Conservation (phyloP, 2,113 vertebrate genomes). For the Spilogale gracilis region DNA sequence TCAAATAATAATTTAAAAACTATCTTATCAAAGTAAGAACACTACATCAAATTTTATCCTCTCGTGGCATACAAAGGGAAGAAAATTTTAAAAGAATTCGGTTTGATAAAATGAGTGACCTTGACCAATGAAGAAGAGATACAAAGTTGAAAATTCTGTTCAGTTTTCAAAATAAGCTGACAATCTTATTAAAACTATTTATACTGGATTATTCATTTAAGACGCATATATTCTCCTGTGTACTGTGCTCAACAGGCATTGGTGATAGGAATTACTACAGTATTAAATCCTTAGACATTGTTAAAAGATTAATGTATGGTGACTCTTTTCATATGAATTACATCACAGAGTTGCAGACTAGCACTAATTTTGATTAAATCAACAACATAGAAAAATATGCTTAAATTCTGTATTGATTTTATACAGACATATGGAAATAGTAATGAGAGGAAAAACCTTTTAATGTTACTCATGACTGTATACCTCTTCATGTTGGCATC, state of each 20-base stretch:
- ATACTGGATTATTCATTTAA: constrained; percentile 11
- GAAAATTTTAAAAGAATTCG: not conserved
- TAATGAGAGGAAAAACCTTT: not conserved
- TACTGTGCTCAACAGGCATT: not conserved
- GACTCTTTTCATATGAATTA: not conserved
- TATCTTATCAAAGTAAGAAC: not conserved
- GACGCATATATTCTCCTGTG: not conserved
- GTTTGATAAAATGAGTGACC: constrained; percentile 29
- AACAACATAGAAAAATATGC: not conserved
- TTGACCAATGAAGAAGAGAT: constrained; percentile 16
- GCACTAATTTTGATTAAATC: constrained; percentile 1
- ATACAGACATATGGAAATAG: not conserved
- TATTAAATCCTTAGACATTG: not conserved
- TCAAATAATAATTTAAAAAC: constrained; percentile 17
- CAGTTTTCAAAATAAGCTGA: not conserved
- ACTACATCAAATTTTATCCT: constrained; percentile 17
- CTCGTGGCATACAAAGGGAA: not conserved
- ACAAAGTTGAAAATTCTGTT: not conserved
- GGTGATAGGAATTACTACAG: not conserved
- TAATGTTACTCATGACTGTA: not conserved
- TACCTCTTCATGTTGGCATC: not conserved
- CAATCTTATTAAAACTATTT: not conserved
- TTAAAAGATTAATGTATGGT: constrained; percentile 16
- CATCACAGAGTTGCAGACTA: not conserved
- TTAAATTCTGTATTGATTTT: constrained; percentile 11